Conservation (phyloP, 2,113 vertebrate genomes). For the Platycercus adscitus region DNA sequence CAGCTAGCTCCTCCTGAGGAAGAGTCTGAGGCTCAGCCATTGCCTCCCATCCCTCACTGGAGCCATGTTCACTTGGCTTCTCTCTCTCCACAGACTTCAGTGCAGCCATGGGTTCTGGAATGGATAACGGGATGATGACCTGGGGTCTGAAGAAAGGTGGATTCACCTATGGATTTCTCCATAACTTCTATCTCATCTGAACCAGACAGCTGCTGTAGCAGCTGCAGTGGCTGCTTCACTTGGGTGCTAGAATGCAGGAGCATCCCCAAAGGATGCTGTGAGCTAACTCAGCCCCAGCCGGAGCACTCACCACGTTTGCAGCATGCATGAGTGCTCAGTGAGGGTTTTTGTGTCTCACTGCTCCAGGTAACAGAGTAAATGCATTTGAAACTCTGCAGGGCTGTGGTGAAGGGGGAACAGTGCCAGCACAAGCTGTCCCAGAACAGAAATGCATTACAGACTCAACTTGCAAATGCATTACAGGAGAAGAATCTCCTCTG, state of each 20-base stretch:
- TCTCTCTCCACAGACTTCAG: background rate
- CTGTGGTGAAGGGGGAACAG: background rate
- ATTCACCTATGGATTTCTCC: background rate
- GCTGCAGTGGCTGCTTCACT: background rate
- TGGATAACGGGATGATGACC: rapidly evolving
- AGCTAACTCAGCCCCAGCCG: background rate
- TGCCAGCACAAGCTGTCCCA: background rate
- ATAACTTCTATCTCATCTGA: background rate
- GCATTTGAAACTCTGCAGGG: background rate
- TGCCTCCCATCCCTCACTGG: background rate
- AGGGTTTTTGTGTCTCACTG: background rate
- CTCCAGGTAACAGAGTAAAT: background rate
- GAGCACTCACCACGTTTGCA: background rate
- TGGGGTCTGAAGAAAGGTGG: background rate
- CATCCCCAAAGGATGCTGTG: background rate
- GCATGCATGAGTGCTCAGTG: background rate
- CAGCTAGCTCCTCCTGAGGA: background rate
- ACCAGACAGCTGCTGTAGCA: background rate
- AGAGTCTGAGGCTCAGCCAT: background rate
- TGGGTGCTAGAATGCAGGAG: background rate
- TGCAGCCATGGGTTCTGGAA: background rate
- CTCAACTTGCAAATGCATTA: background rate
- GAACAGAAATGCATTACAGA: background rate
- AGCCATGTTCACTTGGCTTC: rapidly evolving
- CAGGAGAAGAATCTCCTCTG: background rate